A percentile compares a stretch with the other conserved stretches of the same genome.
These are phyloP conservation scores for Tachycineta bicolor DNA, from an alignment of 2,113 vertebrate species.

Conservation along the genomic window DNA sequence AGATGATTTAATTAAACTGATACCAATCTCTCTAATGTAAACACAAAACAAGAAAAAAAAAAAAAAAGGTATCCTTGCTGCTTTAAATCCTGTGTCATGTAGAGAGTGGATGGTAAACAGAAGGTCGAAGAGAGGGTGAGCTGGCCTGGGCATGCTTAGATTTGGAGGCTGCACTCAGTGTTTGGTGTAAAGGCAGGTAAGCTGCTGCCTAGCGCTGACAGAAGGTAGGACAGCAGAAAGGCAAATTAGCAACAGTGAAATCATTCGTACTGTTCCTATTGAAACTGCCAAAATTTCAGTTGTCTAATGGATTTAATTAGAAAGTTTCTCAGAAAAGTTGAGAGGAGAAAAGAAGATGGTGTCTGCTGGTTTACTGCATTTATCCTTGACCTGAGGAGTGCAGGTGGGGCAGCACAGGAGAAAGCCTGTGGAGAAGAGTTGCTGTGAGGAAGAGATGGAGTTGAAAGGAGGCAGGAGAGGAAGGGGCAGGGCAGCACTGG, in stretches of 20 bases:
- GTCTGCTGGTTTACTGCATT: not conserved
- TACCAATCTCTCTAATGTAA: conserved; percentile 20
- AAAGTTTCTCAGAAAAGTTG: not conserved
- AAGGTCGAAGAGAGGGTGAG: not conserved
- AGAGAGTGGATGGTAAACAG: not conserved
- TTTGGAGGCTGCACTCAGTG: not conserved
- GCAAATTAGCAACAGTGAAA: not conserved
- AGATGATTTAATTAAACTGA: conserved; percentile 45
- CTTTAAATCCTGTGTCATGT: not conserved
- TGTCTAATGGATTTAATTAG: not conserved
- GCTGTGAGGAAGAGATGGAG: not conserved
- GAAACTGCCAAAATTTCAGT: not conserved
- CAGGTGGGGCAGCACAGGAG: accelerated
- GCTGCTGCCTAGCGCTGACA: not conserved
- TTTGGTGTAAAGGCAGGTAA: not conserved
- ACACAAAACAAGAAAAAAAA: conserved; percentile 27
- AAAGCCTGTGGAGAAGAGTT: not conserved
- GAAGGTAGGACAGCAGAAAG: not conserved
- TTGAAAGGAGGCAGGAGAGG: not conserved
- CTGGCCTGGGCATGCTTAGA: not conserved
- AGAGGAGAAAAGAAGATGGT: not conserved
- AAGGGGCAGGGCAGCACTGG: not conserved
- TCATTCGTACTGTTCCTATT: not conserved
- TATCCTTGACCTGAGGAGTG: not conserved
- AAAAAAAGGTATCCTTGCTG: not conserved